Evolutionary conservation across 53 echinoderm and acorn worm species (phyloP), one percentile per base, ranked within the genome.

Genomic region (Echinometra lucunter): DNA sequence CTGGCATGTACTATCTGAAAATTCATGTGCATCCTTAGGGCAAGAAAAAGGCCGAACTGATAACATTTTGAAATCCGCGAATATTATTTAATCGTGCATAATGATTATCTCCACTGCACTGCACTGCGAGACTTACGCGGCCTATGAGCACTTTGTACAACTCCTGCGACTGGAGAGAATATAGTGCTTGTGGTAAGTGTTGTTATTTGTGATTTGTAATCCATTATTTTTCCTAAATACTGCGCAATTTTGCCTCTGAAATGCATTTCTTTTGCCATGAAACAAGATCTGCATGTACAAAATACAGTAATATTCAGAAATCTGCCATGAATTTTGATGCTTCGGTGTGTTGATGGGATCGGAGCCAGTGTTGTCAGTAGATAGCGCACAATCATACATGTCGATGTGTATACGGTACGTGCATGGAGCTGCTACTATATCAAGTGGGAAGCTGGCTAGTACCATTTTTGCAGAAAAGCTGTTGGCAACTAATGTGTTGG

Each of bases 141-240:
- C 85, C 49, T 85, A 47, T 49, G 85, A 85, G 49, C 85, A 47
- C 49, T 85, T 85, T 78, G 38, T 42, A 78, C 78, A 78, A 6
- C 49, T 45, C 49, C 49, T 53, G 30, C 49, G 9, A 49, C 45
- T 27, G 28, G 49, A n/a, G 85, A 45, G n/a, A n/a, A n/a, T n/a
- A 81, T 25, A 85, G 28, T 85, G 49, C 28, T 27, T 49, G 45
- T 85, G 85, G 85, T 85, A 85, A 85, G 85, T 85, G 85, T n/a
- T 30, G 85, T 49, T 2, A 27, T 85, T 85, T 85, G 47, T 85
- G 49, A 47, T 44, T 85, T 28, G 21, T 47, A 13, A 47, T 49
- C n/a, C n/a, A 16, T 49, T 85, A 1, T 47, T 47, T 53, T 78
- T 38, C 10, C 32, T 63, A 25, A 81, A 44, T 42, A 40, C 81